Conservation (phyloP, 2,888 invertebrate genomes). For the Sinelater perroti region DNA sequence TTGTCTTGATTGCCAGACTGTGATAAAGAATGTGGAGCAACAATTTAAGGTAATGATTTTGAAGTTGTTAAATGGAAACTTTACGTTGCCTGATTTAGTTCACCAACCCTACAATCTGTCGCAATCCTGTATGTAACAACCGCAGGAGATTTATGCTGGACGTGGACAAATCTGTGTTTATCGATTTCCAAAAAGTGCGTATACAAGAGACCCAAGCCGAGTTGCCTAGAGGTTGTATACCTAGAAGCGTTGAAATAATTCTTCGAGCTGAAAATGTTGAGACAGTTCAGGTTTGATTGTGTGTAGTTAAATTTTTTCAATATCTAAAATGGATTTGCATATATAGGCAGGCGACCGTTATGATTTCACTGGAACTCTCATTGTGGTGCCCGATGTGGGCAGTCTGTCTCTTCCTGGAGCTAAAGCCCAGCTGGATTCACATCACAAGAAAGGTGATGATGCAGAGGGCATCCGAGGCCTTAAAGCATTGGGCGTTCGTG, state of each 20-base stretch:
- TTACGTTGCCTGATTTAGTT: slow-evolving; percentile 64
- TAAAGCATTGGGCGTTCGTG: slow-evolving; percentile 80
- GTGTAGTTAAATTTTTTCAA: neutral
- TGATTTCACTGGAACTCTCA: slow-evolving; percentile 94
- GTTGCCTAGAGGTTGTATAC: slow-evolving; percentile 95
- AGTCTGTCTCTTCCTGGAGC: slow-evolving; percentile 87
- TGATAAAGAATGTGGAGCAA: slow-evolving; percentile 94
- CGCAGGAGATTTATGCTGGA: slow-evolving; percentile 89
- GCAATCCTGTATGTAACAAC: slow-evolving; percentile 95
- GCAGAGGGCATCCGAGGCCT: slow-evolving; percentile 71
- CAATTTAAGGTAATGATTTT: slow-evolving; percentile 85
- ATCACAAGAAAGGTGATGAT: slow-evolving; percentile 76
- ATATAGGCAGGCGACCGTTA: slow-evolving; percentile 77
- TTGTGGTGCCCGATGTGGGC: slow-evolving; percentile 97
- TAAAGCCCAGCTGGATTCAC: slow-evolving; percentile 80
- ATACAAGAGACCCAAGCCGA: slow-evolving; percentile 98
- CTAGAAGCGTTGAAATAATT: slow-evolving; percentile 93
- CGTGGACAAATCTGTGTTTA: slow-evolving; percentile 91
- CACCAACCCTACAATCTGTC: slow-evolving; percentile 94
- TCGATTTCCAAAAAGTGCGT: slow-evolving; percentile 96
- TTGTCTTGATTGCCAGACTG: slow-evolving; percentile 95
- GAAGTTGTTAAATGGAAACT: neutral
- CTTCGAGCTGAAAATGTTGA: slow-evolving; percentile 96
- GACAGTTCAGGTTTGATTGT: slow-evolving; percentile 74
- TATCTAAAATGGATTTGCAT: slow-evolving; percentile 7